A percentile compares a stretch with the other conserved stretches of the same genome.
Conservation (phyloP, 2,797 vertebrate genomes). For the Arrhamphus sclerolepis region DNA sequence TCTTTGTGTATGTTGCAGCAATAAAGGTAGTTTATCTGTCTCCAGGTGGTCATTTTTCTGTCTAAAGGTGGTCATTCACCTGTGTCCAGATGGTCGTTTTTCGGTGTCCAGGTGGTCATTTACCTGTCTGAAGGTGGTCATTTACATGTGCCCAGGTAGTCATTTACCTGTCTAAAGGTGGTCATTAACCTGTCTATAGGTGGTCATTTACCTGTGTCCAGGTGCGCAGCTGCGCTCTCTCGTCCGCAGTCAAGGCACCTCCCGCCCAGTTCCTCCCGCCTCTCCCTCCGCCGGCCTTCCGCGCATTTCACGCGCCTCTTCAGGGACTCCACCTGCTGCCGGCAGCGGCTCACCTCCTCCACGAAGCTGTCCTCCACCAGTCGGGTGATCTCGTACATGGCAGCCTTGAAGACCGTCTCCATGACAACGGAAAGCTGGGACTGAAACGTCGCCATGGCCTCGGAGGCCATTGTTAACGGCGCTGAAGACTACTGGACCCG, state of each 20-base stretch:
- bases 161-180: too few species aligned
- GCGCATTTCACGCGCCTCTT: slow-evolving; percentile 77
- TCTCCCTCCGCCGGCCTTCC: slow-evolving; percentile 69
- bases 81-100: too few species aligned
- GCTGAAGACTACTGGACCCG: too few species aligned
- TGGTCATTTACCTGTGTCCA: too few species aligned
- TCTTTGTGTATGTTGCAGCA: too few species aligned
- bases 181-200: too few species aligned
- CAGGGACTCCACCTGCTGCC: slow-evolving; percentile 79
- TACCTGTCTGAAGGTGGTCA: too few species aligned
- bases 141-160: too few species aligned
- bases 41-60: too few species aligned
- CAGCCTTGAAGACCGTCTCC: slow-evolving; percentile 85
- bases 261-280: slow-evolving; percentile 42
- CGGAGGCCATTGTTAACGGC: slow-evolving; percentile 68
- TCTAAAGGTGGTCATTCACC: too few species aligned
- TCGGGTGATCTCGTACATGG: slow-evolving; percentile 83
- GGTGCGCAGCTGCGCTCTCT: slow-evolving; percentile 4
- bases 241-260: slow-evolving; percentile 72
- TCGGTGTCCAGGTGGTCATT: too few species aligned
- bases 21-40: too few species aligned
- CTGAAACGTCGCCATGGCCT: slow-evolving; percentile 78
- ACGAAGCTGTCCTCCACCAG: slow-evolving; percentile 83
- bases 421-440: slow-evolving; percentile 83
- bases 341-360: slow-evolving; percentile 77